Percentiles rank a stretch among this genome's conserved stretches.
Conservation (phyloP, 2,888 invertebrate species). For the Oxytorus armatus region DNA sequence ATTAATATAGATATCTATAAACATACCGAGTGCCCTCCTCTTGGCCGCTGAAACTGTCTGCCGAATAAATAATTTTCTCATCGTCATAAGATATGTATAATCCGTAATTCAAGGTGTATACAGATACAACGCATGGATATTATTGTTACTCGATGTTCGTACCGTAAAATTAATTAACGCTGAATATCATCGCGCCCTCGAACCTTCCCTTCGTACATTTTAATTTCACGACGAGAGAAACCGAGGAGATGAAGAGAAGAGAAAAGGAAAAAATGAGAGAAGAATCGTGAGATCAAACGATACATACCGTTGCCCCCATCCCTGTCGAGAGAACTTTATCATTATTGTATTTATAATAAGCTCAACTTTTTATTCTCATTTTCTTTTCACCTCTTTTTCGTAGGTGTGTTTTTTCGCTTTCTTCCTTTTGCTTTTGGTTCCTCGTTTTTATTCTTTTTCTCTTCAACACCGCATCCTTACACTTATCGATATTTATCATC, state of each 20-base stretch:
- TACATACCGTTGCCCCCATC: slow-evolving; percentile 1
- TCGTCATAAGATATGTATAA: slow-evolving; percentile 11
- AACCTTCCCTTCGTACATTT: slow-evolving; percentile 39
- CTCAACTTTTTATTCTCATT: slow-evolving; percentile 3
- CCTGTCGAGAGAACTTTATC: not conserved
- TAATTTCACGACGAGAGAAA: slow-evolving; percentile 36
- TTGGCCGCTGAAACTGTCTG: slow-evolving; percentile 8
- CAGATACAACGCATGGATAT: slow-evolving; percentile 8
- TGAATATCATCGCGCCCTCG: slow-evolving; percentile 43
- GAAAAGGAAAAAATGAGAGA: not conserved
- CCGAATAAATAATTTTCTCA: slow-evolving; percentile 52
- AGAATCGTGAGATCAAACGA: slow-evolving; percentile 46
- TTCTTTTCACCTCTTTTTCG: slow-evolving; percentile 4
- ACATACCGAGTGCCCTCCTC: not conserved
- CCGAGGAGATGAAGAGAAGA: not conserved
- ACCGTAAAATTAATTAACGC: slow-evolving; percentile 48
- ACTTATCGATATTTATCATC: slow-evolving; percentile 55
- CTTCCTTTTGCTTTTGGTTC: not conserved
- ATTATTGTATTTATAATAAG: slow-evolving; percentile 17
- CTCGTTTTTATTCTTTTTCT: not conserved
- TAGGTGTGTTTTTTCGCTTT: too few relatives aligned
- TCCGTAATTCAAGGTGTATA: slow-evolving; percentile 13
- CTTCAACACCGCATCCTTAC: not conserved
- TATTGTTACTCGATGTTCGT: slow-evolving; percentile 11
- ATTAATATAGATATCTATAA: slow-evolving; percentile 18